A percentile compares a stretch with the other conserved stretches of the same genome.
phyloP scores from a whole-genome alignment of 1,140 invertebrate species.

The Phenacoccus solenopsis region DNA sequence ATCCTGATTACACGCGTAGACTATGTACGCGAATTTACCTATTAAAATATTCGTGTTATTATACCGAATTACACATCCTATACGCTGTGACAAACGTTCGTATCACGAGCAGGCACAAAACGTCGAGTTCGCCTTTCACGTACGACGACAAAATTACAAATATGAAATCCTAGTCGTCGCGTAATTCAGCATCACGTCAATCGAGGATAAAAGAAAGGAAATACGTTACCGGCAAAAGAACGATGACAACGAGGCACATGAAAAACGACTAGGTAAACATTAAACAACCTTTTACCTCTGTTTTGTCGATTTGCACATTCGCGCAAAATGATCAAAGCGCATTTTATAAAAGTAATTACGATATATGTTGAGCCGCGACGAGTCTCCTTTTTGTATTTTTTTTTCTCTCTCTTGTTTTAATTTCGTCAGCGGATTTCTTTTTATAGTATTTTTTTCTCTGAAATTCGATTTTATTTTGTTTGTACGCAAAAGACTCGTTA shows the following conservation, averaged over 20 bases:
- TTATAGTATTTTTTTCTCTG: too few relatives aligned
- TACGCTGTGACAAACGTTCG: background rate
- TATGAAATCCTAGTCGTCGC: too few relatives aligned
- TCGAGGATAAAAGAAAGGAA: background rate
- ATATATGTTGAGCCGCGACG: too few relatives aligned
- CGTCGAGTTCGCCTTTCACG: background rate
- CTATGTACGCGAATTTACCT: background rate
- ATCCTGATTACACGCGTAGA: background rate
- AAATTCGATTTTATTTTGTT: too few relatives aligned
- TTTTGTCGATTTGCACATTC: background rate
- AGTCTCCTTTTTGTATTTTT: background rate
- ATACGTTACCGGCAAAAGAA: background rate
- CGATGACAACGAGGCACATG: background rate
- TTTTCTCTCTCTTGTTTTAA: background rate
- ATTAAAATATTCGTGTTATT: background rate
- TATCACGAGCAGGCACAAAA: background rate
- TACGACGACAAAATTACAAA: background rate
- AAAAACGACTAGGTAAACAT: background rate
- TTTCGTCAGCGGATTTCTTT: background rate
- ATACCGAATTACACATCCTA: background rate
- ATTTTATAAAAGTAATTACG: background rate
- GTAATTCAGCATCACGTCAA: background rate
- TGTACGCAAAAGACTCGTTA: too few relatives aligned
- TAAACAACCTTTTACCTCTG: background rate
- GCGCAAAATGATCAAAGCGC: background rate